phyloP scores from a whole-genome alignment of 2,888 invertebrate species.

The Matsumyia berberina region DNA sequence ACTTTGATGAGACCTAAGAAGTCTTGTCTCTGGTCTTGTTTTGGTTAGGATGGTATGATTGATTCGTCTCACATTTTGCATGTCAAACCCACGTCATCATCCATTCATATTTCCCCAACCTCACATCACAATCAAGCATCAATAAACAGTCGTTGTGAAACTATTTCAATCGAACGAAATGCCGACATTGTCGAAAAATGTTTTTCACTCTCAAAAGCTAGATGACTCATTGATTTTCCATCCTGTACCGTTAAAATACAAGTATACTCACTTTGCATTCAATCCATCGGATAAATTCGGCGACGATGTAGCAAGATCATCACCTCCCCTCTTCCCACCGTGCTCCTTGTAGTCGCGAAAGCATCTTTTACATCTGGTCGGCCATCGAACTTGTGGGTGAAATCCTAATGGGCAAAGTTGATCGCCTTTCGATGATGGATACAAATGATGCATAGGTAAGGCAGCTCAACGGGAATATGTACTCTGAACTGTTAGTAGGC shows the following conservation, averaged over 20 bases:
- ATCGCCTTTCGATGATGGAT: constrained; percentile 89
- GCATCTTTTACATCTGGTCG: constrained; percentile 96
- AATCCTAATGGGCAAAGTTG: constrained; percentile 96
- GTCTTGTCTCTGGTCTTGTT: too few relatives aligned
- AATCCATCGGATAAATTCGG: constrained; percentile 90
- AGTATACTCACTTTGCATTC: constrained; percentile 86
- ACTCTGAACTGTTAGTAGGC: constrained; percentile 12
- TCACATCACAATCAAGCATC: constrained; percentile 16
- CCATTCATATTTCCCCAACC: constrained; percentile 37
- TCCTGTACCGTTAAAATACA: too few relatives aligned
- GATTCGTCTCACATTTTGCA: too few relatives aligned
- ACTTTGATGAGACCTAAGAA: too few relatives aligned
- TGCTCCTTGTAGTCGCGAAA: constrained; percentile 97
- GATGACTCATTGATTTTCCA: constrained; percentile 10
- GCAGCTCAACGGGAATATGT: constrained; percentile 36
- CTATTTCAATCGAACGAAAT: constrained; percentile 4
- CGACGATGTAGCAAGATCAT: constrained; percentile 90
- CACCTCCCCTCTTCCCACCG: constrained; percentile 89
- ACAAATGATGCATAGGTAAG: constrained; percentile 84
- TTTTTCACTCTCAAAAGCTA: background rate
- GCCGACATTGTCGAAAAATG: background rate
- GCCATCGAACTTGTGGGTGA: constrained; percentile 97
- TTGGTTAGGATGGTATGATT: too few relatives aligned
- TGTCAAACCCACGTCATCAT: background rate
- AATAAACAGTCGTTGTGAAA: constrained; percentile 52